Evolutionary conservation across 2,113 vertebrate species (phyloP), one percentile per base, ranked within the genome.

Genomic region (Callopanchax toddi): DNA sequence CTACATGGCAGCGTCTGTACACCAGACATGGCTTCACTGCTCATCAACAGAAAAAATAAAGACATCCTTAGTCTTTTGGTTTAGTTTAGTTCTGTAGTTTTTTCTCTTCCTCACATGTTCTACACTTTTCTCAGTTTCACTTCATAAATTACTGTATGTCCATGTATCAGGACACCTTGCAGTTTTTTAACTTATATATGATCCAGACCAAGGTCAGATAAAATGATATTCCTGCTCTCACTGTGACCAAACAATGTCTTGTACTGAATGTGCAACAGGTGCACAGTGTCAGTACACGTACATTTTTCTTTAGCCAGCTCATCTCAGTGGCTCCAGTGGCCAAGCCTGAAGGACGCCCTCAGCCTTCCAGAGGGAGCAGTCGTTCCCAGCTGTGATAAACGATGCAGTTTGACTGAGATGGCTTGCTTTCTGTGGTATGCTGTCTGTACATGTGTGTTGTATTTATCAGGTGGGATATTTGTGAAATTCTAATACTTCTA

Each of bases 261-360:
- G n/a, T n/a, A 34, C 58, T 57, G 50, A 50, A 29, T 55, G 45
- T 78, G 57, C 36, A 29, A 67, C 80, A 81, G 54, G 80, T 68
- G 76, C 18, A 16, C 32, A 42, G 16, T 71, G 72, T 85, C 78
- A 77, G 52, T 44, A 26, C 52, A 48, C 45, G 20, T 71, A 71
- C 60, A 62, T 84, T 52, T 62, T 65, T 71, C 65, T 76, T 50
- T 57, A 29, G 15, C 25, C 37, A 21, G 52, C 65, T 77, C n/a
- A n/a, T n/a, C 79, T 72, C 64, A 10, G 32, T 56, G 61, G 61
- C 82, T 53, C 75, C 34, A 12, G 66, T 51, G 67, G 55, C 73
- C 76, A 56, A 71, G 78, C 84, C 76, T 43, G 67, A 87, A 86
- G 84, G 84, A 86, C 79, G 13, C 72, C 76, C 80, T 80, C 67